Conservation (phyloP, 2,797 vertebrate genomes). For the Gallirallus australis region DNA sequence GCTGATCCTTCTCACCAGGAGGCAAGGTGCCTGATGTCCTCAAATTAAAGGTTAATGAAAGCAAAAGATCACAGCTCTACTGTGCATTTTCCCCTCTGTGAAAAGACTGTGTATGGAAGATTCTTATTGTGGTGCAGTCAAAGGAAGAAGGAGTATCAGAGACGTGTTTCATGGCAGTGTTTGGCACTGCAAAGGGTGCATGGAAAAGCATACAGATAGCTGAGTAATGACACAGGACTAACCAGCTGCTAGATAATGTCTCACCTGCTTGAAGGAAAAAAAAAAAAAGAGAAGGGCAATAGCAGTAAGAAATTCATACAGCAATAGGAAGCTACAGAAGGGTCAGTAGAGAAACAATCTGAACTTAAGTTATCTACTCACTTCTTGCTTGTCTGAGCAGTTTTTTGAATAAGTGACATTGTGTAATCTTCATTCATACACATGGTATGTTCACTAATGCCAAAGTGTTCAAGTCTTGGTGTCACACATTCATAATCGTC, state of each 20-base stretch:
- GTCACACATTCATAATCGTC: constrained; percentile 83
- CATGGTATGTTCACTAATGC: constrained; percentile 86
- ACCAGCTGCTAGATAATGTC: neutral
- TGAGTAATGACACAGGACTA: neutral
- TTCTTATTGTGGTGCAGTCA: neutral
- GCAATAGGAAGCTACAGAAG: neutral
- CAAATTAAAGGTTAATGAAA: neutral
- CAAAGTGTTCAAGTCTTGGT: constrained; percentile 87
- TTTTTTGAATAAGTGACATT: constrained; percentile 84
- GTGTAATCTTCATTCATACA: constrained; percentile 93
- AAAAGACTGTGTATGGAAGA: neutral
- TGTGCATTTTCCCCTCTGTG: neutral
- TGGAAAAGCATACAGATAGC: neutral
- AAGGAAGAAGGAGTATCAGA: neutral
- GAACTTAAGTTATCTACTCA: constrained; percentile 36
- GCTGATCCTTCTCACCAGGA: neutral
- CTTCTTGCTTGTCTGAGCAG: constrained; percentile 62
- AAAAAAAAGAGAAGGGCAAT: neutral
- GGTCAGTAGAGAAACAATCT: neutral
- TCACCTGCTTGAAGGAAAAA: neutral
- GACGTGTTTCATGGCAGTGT: neutral
- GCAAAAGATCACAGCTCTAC: neutral
- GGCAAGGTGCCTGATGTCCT: accelerated
- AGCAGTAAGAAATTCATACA: neutral
- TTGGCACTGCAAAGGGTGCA: neutral